Evolutionary conservation across 2,888 invertebrate species (phyloP), one percentile per base, ranked within the genome.

Genomic region (Drosophila rellima): DNA sequence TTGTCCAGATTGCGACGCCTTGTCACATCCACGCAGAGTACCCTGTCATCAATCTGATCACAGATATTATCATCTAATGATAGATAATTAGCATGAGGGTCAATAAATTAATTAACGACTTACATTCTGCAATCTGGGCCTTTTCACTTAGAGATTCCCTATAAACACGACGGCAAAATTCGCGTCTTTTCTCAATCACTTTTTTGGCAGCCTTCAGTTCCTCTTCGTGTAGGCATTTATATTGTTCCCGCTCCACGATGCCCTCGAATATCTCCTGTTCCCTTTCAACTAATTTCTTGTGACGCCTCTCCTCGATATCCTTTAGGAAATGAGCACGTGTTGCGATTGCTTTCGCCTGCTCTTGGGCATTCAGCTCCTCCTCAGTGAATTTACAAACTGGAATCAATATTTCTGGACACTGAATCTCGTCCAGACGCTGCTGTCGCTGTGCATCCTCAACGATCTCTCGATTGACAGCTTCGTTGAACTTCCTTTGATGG

Each of bases 1-100:
- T 11, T 17, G 23, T 70, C 65, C 15, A 88, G 35, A n/a, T 73
- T 61, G 7, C 72, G 71, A 1, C 69, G 70, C 13, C n/a, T 39
- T 18, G 52, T 17, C 26, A 29, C 26, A 26, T 52, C 52, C 17
- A 52, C 52, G 13, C 52, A 84, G 20, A 66, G 61, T 5, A 67
- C 62, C 0, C 84, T 70, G 39, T 88, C 78, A 7, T 80, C 75
- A 10, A 88, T 80, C 10, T 33, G 29, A 0, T 78, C 61, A 33
- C 63, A 56, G 3, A 78, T 74, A 0, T 39, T 26, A 11, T 82
- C 71, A 39, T 70, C 84, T 84, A 17, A 2, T 2, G 5, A 18
- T 3, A 10, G 0, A 1, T 39, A 11, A 4, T 15, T 13, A 7
- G 2, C n/a, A 51, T 3, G 5, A 11, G 8, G 5, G 2, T 10